Base-by-base conservation (phyloP, 2,888 invertebrate genomes). In the Stictocephala bisonia region DNA sequence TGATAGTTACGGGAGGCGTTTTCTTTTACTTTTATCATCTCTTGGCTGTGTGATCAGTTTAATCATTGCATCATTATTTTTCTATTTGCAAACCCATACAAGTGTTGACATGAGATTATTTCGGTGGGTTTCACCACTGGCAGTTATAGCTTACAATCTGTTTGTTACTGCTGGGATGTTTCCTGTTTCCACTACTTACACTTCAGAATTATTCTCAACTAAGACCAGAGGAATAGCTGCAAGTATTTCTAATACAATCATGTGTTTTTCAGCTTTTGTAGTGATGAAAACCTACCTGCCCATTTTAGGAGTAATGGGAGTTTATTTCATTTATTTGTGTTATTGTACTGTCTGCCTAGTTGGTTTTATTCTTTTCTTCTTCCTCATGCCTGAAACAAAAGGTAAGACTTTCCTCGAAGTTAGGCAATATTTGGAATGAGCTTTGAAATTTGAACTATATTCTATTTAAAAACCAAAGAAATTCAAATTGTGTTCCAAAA, bases 321-420 rank as follows among this genome's bases (percentile, higher is more conserved):
- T 50, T 1, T 50, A 26, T 18, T 26, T 24, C 24, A 29, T 26
- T 20, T 68, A 50, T 50, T 50, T 29, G 3, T 24, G n/a, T 29
- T 68, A 29, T 31, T 3, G 27, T 4, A 3, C 29, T 27, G 26
- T 44, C 3, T 50, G 50, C 22, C 15, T 68, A 1, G 1, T 68
- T 2, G 68, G 68, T 6, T 6, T n/a, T 6, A 15, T 68, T 4
- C 0, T 50, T 3, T 29, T 68, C 3, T 68, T 50, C 20, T 50
- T 9, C 29, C 18, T 50, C n/a, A 50, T 50, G 22, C 68, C 68
- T 3, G 68, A 68, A 50, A 68, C 68, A 6, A 68, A 68, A 68
- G 68, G 68, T 1, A 26, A 50, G 29, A 68, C 68, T 1, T 68
- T 68, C 15, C 2, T 7, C 1, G 29, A 68, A 68, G 50, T 68